A percentile compares a stretch with the other conserved stretches of the same genome.
Conservation (phyloP, 2,113 vertebrate genomes). For the Nicator chloris region DNA sequence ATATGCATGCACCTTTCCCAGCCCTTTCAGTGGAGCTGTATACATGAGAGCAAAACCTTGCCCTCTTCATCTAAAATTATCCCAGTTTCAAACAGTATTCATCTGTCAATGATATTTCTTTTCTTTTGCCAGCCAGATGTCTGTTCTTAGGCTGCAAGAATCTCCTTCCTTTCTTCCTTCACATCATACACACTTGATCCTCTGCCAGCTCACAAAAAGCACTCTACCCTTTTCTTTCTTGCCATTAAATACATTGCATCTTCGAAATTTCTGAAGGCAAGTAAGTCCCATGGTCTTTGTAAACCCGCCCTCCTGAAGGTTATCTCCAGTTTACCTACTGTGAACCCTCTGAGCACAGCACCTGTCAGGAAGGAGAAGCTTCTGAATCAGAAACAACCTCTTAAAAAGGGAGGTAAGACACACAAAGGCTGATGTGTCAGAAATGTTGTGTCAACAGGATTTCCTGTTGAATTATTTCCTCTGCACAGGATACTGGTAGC, state of each 20-base stretch:
- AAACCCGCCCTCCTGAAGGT: slow-evolving; percentile 6
- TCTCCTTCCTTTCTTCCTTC: slow-evolving; percentile 51
- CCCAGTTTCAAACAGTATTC: slow-evolving; percentile 17
- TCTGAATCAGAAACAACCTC: slow-evolving; percentile 46
- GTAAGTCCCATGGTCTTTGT: background rate
- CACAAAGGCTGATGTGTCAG: slow-evolving; percentile 37
- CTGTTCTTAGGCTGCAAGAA: slow-evolving; percentile 46
- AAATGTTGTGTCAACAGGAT: slow-evolving; percentile 55
- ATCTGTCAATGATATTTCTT: slow-evolving; percentile 33
- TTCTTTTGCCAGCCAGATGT: slow-evolving; percentile 56
- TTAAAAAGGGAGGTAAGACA: slow-evolving; percentile 12
- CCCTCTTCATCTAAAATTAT: slow-evolving; percentile 57
- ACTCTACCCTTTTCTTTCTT: slow-evolving; percentile 17
- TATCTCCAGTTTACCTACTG: slow-evolving; percentile 24
- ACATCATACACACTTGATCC: slow-evolving; percentile 43
- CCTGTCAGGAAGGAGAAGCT: slow-evolving; percentile 61
- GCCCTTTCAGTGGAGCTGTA: background rate
- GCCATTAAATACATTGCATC: background rate
- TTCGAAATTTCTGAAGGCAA: slow-evolving; percentile 37
- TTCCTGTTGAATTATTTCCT: slow-evolving; percentile 49
- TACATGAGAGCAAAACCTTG: slow-evolving; percentile 30
- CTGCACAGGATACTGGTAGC: background rate
- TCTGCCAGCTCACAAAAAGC: slow-evolving; percentile 29
- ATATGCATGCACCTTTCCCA: slow-evolving; percentile 7
- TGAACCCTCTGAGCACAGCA: slow-evolving; percentile 14